phyloP scores from a whole-genome alignment of 1,140 invertebrate species.

The Neotoxoptera formosana region DNA sequence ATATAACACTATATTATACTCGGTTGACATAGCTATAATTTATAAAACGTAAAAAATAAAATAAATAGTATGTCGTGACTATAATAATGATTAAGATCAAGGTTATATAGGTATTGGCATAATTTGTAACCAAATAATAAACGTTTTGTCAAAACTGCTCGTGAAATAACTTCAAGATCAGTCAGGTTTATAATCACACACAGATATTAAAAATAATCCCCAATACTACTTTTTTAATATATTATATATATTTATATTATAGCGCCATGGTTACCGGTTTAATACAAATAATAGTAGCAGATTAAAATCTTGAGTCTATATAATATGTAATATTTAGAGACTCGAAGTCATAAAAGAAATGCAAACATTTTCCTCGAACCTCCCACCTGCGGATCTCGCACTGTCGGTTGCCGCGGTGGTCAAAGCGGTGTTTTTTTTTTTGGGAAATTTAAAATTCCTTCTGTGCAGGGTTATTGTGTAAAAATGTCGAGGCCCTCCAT shows the following conservation, averaged over 20 bases:
- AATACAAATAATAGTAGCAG: background rate
- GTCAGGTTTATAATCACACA: background rate
- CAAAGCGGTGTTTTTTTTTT: background rate
- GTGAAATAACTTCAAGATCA: background rate
- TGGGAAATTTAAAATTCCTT: background rate
- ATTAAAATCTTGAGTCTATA: background rate
- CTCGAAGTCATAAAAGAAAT: background rate
- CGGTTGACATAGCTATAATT: background rate
- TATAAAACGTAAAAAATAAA: background rate
- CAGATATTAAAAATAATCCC: background rate
- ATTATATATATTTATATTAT: background rate
- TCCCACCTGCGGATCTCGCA: too few relatives aligned
- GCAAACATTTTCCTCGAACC: background rate
- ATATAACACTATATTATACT: background rate
- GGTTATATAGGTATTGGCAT: conserved; percentile 14
- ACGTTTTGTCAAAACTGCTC: conserved; percentile 2
- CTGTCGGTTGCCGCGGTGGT: too few relatives aligned
- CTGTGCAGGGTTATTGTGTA: too few relatives aligned
- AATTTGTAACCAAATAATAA: background rate
- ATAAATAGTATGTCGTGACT: background rate
- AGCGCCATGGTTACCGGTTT: background rate
- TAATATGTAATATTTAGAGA: background rate
- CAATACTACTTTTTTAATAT: background rate
- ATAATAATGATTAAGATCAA: conserved; percentile 12
- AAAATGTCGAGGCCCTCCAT: background rate